A percentile compares a stretch with the other conserved stretches of the same genome.
phyloP scores from a whole-genome alignment of 2,113 vertebrate genomes.

The Pseudolaguvia tuberculata region DNA sequence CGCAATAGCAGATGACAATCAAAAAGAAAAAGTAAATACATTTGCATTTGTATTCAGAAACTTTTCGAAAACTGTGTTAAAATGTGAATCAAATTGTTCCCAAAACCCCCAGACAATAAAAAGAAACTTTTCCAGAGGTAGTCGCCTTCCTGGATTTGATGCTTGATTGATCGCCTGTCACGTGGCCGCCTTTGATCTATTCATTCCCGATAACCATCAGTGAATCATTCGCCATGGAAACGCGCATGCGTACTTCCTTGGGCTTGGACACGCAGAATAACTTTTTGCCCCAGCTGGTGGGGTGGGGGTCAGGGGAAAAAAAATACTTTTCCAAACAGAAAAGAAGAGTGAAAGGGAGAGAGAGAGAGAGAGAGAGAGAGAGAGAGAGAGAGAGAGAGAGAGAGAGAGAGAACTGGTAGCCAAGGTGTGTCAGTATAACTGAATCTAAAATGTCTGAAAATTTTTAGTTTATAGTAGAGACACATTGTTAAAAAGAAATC shows the following conservation, averaged over 20 bases:
- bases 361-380: constrained; percentile 25
- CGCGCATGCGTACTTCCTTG: constrained; percentile 62
- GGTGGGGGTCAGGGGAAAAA: constrained; percentile 54
- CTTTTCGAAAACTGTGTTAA: neutral
- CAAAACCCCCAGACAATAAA: neutral
- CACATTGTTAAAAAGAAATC: neutral
- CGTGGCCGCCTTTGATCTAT: constrained; percentile 75
- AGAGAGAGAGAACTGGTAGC: constrained; percentile 45
- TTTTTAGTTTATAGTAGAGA: constrained; percentile 26
- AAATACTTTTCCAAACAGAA: constrained; percentile 46
- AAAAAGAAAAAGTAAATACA: neutral
- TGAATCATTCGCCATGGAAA: constrained; percentile 71
- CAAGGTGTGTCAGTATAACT: constrained; percentile 63
- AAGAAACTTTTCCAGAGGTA: constrained; percentile 42
- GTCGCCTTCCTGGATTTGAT: constrained; percentile 77
- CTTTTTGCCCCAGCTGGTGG: constrained; percentile 57
- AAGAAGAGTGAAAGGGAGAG: constrained; percentile 22
- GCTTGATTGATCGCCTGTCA: constrained; percentile 79
- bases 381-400: constrained; percentile 40
- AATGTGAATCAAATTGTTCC: neutral
- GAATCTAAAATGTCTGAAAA: constrained; percentile 33
- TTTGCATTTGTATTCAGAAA: neutral
- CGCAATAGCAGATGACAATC: neutral
- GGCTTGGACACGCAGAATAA: constrained; percentile 56
- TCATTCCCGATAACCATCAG: constrained; percentile 76